Base-by-base conservation (phyloP, 1,140 invertebrate genomes). In the Pygmarrhopalites habei region DNA sequence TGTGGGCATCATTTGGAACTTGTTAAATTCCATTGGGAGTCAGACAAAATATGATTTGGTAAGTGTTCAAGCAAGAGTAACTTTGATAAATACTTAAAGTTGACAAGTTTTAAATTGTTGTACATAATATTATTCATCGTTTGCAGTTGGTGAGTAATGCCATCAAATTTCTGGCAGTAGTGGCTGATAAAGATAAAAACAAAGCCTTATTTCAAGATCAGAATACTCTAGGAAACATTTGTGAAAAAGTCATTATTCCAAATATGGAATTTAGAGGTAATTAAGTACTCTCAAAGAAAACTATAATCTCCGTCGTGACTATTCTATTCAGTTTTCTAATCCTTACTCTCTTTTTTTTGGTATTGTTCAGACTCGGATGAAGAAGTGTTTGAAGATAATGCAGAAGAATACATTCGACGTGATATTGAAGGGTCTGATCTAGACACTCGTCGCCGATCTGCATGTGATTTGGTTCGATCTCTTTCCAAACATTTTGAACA, bases 401-500 rank as follows among this genome's bases (percentile, higher is more conserved):
- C 95, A 0, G 95, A 98, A 75, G 95, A 99, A 78, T 99, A 98
- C 73, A 96, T 98, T 62, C 79, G 94, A 41, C 81, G 92, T 51
- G 96, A 99, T 78, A 93, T 99, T 66, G 95, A 99, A 80, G 95
- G 95, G 4, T 95, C 93, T n/a, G 95, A 99, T 78, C 86, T 96
- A 32, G 94, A 98, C 74, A 99, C 96, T 0, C 79, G 95, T 61
- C 82, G 95, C 51, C 81, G 95, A 71, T 89, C 95, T 26, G 94
- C 95, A 52, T 96, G 93, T 79, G 95, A 99, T 81, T 80, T 99
- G 59, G 93, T 98, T 1, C 88, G 90, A 74, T 88, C 92, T 0
- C 77, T 98, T 1, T 88, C 88, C 1, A 82, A 85, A 69, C 87
- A 88, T 72, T 97, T 95, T 79, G 95, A 97, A 78, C 83, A 82